Conservation (phyloP, 2,888 invertebrate genomes). For the Galerucella calmariensis region DNA sequence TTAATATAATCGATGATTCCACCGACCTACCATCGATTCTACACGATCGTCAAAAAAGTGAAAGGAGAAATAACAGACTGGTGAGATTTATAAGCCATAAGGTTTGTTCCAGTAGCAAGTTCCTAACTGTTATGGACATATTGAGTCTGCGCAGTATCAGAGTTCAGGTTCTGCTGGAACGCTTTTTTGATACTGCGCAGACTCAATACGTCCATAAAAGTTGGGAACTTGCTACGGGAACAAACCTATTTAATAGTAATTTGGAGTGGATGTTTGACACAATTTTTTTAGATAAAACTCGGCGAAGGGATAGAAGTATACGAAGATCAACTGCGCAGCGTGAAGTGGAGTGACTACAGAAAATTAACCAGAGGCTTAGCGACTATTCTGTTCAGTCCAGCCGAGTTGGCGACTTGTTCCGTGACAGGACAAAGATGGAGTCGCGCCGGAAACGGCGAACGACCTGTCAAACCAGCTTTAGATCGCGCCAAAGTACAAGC, state of each 20-base stretch:
- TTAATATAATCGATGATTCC: slow-evolving; percentile 42
- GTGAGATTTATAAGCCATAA: slow-evolving; percentile 47
- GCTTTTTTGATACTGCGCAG: too few relatives aligned
- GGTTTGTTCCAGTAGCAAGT: too few relatives aligned
- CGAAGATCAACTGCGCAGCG: slow-evolving; percentile 76
- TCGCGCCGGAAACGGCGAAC: slow-evolving; percentile 76
- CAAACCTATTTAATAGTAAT: too few relatives aligned
- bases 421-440: slow-evolving; percentile 83
- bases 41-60: slow-evolving; percentile 49
- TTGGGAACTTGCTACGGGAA: too few relatives aligned
- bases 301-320: slow-evolving; percentile 80
- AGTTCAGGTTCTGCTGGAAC: too few relatives aligned
- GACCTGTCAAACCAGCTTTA: slow-evolving; percentile 80
- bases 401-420: slow-evolving; percentile 79
- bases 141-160: too few relatives aligned
- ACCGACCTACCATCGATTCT: slow-evolving; percentile 45
- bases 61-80: slow-evolving; percentile 58
- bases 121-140: too few relatives aligned
- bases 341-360: slow-evolving; percentile 80
- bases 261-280: not conserved
- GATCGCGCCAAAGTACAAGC: slow-evolving; percentile 80
- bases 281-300: slow-evolving; percentile 71
- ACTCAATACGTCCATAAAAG: too few relatives aligned
- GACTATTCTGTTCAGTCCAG: slow-evolving; percentile 79
- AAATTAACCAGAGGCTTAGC: slow-evolving; percentile 79